Evolutionary conservation across 2,888 invertebrate genomes (phyloP).

Genomic region (Gibbula magus): DNA sequence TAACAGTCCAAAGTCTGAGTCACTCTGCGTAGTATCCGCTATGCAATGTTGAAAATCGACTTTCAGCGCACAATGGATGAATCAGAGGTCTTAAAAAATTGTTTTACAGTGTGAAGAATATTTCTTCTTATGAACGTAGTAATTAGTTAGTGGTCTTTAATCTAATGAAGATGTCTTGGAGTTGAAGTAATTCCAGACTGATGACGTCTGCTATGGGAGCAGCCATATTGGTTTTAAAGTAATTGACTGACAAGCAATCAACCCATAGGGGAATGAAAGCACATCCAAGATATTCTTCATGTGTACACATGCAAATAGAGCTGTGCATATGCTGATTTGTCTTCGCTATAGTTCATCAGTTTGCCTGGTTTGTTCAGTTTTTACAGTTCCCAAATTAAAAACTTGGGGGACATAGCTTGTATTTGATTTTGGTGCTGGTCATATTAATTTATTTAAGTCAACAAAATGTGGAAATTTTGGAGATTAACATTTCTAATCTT

Average conservation of each 20-base stretch:
- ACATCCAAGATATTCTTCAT: not conserved
- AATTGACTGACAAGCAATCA: not conserved
- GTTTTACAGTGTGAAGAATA: not conserved
- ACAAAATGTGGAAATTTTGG: no score
- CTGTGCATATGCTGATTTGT: no score
- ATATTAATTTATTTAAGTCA: no score
- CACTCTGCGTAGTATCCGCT: no score
- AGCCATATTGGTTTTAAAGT: not conserved
- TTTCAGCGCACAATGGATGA: not conserved
- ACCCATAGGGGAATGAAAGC: not conserved
- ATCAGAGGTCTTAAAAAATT: not conserved
- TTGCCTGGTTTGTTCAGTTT: no score
- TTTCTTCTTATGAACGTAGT: not conserved
- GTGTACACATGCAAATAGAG: no score
- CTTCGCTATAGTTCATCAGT: no score
- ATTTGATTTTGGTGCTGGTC: no score
- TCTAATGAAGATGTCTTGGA: not conserved
- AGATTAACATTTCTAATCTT: no score
- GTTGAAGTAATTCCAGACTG: not conserved
- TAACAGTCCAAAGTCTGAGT: not conserved
- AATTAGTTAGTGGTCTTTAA: slow-evolving; percentile 5
- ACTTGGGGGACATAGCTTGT: no score
- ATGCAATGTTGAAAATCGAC: no score
- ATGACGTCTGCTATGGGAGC: not conserved
- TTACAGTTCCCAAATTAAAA: no score